These are phyloP conservation scores for Plebejus anna DNA, from an alignment of 2,888 invertebrate species.

Conservation along the genomic window DNA sequence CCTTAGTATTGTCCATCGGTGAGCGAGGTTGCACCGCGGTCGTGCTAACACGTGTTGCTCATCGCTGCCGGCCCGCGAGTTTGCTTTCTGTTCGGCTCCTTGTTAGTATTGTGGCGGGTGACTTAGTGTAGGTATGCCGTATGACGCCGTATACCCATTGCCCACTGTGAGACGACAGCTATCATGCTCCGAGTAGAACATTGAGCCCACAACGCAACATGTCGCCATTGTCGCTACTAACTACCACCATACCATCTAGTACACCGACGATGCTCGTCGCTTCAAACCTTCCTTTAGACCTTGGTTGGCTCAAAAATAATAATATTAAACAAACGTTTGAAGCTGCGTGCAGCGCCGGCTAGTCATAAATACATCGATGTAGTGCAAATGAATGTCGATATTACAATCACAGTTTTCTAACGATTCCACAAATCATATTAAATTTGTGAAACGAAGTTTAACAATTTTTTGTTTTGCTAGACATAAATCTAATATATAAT, in stretches of 20 bases:
- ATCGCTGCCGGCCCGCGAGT: slow-evolving; percentile 50
- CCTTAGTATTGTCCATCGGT: slow-evolving; percentile 66
- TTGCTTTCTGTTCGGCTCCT: slow-evolving; percentile 66
- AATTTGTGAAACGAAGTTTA: neutral
- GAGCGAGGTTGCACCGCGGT: slow-evolving; percentile 71
- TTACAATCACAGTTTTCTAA: neutral
- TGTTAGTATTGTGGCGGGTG: slow-evolving; percentile 71
- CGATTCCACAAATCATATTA: neutral
- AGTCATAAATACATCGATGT: slow-evolving; percentile 35
- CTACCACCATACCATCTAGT: slow-evolving; percentile 59
- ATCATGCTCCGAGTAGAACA: slow-evolving; percentile 74
- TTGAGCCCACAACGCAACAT: slow-evolving; percentile 66
- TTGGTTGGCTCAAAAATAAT: neutral
- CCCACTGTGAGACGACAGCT: slow-evolving; percentile 64
- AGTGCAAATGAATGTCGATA: slow-evolving; percentile 29
- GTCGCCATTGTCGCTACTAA: slow-evolving; percentile 56
- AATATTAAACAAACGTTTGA: neutral
- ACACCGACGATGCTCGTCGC: neutral
- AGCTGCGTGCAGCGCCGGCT: slow-evolving; percentile 28
- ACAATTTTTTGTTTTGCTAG: neutral
- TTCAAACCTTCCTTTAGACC: neutral
- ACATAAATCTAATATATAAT: too few species aligned
- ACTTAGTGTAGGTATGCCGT: slow-evolving; percentile 58
- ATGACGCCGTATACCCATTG: slow-evolving; percentile 62
- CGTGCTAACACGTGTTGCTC: slow-evolving; percentile 64